Evolutionary conservation across 2,113 vertebrate species (phyloP).

Genomic region (Vireo altiloquus): DNA sequence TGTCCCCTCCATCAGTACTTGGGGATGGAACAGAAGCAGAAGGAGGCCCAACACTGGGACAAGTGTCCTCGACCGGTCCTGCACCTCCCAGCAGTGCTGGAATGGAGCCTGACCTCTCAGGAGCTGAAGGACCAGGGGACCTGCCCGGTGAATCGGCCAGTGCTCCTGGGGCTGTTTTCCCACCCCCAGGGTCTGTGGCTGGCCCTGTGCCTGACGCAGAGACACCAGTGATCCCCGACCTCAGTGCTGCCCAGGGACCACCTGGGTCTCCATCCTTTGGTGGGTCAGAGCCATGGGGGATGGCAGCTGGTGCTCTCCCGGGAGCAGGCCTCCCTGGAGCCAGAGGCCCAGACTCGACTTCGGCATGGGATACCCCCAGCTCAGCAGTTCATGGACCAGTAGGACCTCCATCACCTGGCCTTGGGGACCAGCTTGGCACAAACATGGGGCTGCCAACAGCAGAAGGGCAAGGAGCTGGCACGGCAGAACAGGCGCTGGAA

Average conservation of each 20-base stretch:
- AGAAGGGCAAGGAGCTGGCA: not conserved
- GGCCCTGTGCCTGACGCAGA: not conserved
- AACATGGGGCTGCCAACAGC: not conserved
- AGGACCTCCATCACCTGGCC: not conserved
- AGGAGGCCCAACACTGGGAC: not conserved
- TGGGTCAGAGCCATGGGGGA: not conserved
- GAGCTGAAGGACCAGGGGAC: not conserved
- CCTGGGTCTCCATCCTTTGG: not conserved
- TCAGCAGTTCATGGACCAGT: not conserved
- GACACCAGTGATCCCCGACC: not conserved
- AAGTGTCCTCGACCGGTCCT: accelerated
- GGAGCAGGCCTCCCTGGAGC: not conserved
- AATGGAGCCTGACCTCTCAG: accelerated
- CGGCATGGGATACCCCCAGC: not conserved
- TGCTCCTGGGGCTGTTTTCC: not conserved
- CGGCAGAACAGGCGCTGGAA: not conserved
- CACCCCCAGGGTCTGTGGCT: accelerated
- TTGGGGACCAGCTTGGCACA: not conserved
- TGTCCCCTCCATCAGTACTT: not conserved
- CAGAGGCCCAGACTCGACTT: accelerated
- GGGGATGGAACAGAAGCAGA: not conserved
- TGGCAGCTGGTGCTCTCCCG: not conserved
- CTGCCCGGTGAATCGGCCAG: not conserved
- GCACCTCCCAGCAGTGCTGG: not conserved
- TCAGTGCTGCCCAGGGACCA: not conserved